These are phyloP conservation scores for Cabera pusaria DNA, from an alignment of 2,888 invertebrate genomes.

Conservation along the genomic window DNA sequence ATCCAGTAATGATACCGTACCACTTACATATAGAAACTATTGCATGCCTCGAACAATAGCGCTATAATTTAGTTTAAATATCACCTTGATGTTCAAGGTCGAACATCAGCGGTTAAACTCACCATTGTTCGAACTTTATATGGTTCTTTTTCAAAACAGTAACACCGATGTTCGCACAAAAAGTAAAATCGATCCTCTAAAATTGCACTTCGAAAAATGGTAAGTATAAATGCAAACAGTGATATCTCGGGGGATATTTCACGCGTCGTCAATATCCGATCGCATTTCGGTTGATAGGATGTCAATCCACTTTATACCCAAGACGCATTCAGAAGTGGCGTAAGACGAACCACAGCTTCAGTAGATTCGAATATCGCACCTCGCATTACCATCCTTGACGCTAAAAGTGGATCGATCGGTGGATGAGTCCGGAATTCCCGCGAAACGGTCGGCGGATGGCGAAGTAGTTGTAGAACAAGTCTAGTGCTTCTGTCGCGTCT, in stretches of 20 bases:
- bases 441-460: conserved; percentile 36
- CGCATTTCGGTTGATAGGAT: conserved; percentile 47
- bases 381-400: conserved; percentile 51
- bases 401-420: conserved; percentile 54
- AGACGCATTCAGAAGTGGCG: conserved; percentile 48
- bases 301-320: conserved; percentile 52
- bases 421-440: conserved; percentile 49
- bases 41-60: conserved; percentile 13
- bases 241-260: conserved; percentile 24
- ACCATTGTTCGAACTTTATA: too few relatives aligned
- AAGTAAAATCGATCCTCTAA: conserved; percentile 1
- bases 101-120: too few relatives aligned
- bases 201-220: conserved; percentile 3
- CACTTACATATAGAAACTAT: conserved; percentile 5
- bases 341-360: conserved; percentile 35
- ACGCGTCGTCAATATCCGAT: conserved; percentile 39
- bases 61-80: conserved; percentile 3
- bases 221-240: conserved; percentile 19
- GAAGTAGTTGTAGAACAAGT: conserved; percentile 63
- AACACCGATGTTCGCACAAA: too few relatives aligned
- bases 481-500: conserved; percentile 71
- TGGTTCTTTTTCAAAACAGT: too few relatives aligned
- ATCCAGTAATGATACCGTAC: conserved; percentile 13
- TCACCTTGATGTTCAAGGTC: conserved; percentile 8
- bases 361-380: conserved; percentile 58